Conservation (phyloP, 1,140 invertebrate genomes). For the Drosophila arawakana region DNA sequence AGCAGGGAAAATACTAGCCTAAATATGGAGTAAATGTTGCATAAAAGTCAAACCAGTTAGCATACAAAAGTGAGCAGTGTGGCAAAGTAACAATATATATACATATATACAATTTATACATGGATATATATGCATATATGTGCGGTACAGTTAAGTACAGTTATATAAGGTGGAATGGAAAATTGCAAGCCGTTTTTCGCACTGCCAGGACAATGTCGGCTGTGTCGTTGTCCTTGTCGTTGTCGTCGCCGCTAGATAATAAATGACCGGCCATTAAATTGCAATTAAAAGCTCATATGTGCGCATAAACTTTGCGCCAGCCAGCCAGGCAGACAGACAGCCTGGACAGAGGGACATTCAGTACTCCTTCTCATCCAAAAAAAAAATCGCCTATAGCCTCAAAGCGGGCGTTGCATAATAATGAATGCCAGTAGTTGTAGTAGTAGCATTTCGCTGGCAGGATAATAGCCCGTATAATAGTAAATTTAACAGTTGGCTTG, state of each 20-base stretch:
- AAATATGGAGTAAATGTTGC: conserved; percentile 5
- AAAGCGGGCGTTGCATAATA: conserved; percentile 53
- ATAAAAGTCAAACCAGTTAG: neutral
- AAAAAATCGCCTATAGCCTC: conserved; percentile 67
- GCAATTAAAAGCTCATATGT: conserved; percentile 84
- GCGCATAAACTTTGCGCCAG: conserved; percentile 76
- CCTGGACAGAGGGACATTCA: conserved; percentile 11
- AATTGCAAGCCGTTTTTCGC: conserved; percentile 49
- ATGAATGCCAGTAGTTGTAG: conserved; percentile 46
- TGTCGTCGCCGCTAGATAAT: conserved; percentile 80
- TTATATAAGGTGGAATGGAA: conserved; percentile 56
- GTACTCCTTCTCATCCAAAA: conserved; percentile 6
- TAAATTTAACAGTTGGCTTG: conserved; percentile 79
- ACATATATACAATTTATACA: conserved; percentile 10
- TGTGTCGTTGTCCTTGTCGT: conserved; percentile 45
- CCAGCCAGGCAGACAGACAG: conserved; percentile 11
- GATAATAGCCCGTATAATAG: conserved; percentile 81
- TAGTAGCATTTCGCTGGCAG: conserved; percentile 47
- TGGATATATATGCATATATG: conserved; percentile 4
- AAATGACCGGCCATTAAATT: conserved; percentile 84
- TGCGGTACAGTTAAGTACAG: conserved; percentile 7
- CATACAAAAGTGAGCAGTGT: conserved; percentile 14
- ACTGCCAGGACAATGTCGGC: conserved; percentile 48
- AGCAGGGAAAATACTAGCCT: conserved; percentile 13
- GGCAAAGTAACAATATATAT: conserved; percentile 4